Conservation (phyloP, 2,797 vertebrate species). For the Hirundo rustica region DNA sequence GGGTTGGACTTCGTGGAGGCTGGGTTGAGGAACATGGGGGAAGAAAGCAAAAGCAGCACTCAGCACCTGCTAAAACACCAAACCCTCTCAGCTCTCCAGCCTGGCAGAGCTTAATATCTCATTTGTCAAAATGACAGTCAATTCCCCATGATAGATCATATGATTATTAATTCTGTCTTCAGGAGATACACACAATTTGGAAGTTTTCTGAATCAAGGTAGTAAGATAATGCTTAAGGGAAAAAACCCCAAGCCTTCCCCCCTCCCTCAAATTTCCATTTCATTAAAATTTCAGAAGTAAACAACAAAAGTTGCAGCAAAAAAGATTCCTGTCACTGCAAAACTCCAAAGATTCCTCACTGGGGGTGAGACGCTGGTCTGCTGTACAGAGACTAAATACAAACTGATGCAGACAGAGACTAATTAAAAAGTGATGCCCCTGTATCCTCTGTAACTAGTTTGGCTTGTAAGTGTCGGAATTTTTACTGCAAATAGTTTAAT, state of each 20-base stretch:
- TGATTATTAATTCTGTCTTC: constrained; percentile 5
- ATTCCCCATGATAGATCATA: neutral
- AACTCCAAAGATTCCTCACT: neutral
- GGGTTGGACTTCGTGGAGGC: neutral
- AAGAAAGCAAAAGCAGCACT: neutral
- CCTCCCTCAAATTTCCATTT: neutral
- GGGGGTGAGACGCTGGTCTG: neutral
- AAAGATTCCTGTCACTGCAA: neutral
- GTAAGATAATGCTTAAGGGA: neutral
- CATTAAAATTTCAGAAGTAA: neutral
- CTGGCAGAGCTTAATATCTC: neutral
- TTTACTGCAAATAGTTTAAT: neutral
- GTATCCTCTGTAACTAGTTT: neutral
- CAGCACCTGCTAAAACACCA: neutral
- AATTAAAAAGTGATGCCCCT: neutral
- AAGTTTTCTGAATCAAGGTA: neutral
- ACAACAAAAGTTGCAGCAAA: neutral
- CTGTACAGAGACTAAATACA: neutral
- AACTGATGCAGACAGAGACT: neutral
- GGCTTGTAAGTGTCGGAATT: neutral
- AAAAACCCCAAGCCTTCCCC: neutral
- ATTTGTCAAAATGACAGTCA: neutral
- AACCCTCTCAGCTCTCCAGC: neutral
- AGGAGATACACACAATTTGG: neutral
- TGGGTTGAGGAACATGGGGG: neutral